phyloP scores from a whole-genome alignment of 1,140 invertebrate species.

The Charaxes varanes region DNA sequence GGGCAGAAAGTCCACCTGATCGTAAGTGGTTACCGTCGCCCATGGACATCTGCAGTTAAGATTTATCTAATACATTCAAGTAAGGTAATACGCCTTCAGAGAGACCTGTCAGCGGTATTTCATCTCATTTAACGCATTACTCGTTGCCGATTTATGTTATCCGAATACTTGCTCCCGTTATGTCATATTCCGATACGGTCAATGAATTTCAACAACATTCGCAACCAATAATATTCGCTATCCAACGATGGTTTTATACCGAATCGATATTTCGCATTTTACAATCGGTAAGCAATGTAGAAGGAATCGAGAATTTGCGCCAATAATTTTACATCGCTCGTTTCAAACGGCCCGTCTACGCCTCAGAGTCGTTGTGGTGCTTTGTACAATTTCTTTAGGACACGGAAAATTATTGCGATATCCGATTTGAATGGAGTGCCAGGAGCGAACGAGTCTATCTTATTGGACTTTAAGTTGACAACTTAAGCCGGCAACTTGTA shows the following conservation, averaged over 20 bases:
- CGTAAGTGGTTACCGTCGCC: no score
- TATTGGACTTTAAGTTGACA: constrained; percentile 30
- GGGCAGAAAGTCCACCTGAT: no score
- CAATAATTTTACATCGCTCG: background rate
- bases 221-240: background rate
- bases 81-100: constrained; percentile 1
- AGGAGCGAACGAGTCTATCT: constrained; percentile 29
- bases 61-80: background rate
- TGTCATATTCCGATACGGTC: constrained; percentile 4
- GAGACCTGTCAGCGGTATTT: constrained; percentile 8
- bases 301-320: constrained; percentile 3
- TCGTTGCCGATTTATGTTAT: constrained; percentile 10
- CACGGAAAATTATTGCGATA: constrained; percentile 28
- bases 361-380: constrained; percentile 9
- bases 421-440: constrained; percentile 37
- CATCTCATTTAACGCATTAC: constrained; percentile 12
- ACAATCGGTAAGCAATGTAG: constrained; percentile 2
- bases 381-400: constrained; percentile 10
- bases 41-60: no score
- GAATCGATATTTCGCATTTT: background rate
- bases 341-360: constrained; percentile 6
- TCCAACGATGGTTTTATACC: background rate
- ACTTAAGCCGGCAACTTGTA: constrained; percentile 22
- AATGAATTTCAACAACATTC: background rate
- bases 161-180: constrained; percentile 19